Evolutionary conservation across 1,140 invertebrate species (phyloP), one percentile per base, ranked within the genome.

Genomic region (Mercenaria mercenaria): DNA sequence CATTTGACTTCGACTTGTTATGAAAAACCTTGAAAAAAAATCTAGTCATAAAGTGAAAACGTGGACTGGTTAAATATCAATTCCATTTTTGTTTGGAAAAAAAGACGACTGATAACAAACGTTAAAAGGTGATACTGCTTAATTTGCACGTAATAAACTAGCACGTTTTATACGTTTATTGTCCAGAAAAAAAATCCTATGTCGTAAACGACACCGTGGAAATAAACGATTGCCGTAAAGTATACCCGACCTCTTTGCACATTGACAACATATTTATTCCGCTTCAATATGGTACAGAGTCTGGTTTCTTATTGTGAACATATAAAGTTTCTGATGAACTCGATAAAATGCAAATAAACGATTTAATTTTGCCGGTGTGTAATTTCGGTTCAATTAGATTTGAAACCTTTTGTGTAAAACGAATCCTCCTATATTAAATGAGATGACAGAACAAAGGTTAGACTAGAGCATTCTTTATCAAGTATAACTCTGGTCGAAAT

Each of bases 281-380:
- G 74, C 41, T 39, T 32, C 41, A 79, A 50, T 34, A 79, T 34
- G 50, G n/a, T 79, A 23, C 74, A 47, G 74, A 79, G 47, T 79
- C 74, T 79, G 41, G 43, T 79, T 79, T 79, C 74, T 47, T 79
- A 79, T 79, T 50, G 74, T 79, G 74, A 11, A 50, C 2, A 79
- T 47, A 79, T 79, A 79, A 23, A 50, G 50, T 79, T 79, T 79
- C 74, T 11, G 74, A 79, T 79, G 74, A 79, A 79, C 74, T 79
- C 43, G 50, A 50, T 50, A 79, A 79, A 79, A 50, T 47, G 43
- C 41, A 79, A 79, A 34, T 50, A 79, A 79, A 79, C 50, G 74
- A 23, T 79, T 50, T 50, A 47, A 79, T 50, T 34, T 79, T 79
- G 29, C 74, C 43, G 41, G 74, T 50, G 74, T 79, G 41, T 79